Evolutionary conservation across 2,797 vertebrate genomes (phyloP), one percentile per base, ranked within the genome.

Genomic region (Crocidura indochinensis): DNA sequence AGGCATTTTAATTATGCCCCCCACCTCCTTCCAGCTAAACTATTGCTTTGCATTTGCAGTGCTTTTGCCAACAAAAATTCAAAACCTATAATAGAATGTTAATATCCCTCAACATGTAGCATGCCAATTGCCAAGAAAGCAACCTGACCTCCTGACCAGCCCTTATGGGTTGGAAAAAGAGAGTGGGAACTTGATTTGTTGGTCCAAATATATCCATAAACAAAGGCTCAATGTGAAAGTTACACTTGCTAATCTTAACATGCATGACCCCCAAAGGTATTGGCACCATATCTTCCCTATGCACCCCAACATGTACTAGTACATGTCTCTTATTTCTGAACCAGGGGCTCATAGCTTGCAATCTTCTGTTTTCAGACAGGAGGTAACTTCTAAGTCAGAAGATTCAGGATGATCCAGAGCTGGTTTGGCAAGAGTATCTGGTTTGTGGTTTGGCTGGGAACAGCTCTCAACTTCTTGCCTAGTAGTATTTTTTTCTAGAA

Each of bases 1-100:
- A 92, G 64, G n/a, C 56, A 94, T 94, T 96, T 97, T 98, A 97
- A 98, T 98, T 96, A 96, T 24, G 73, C 95, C 96, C 95, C 91
- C 84, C 96, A 96, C 96, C 91, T 97, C 96, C 91, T 97, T 96
- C 92, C 86, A 94, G 96, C 53, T 0, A 78, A 75, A 90, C 92
- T 51, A 14, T 95, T 91, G 11, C 0, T 82, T 94, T 86, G 88
- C 3, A 0, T 95, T 96, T 94, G 38, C 4, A 0, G 38, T 88
- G 84, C 47, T 91, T 91, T 92, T 92, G 91, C 95, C 84, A 97
- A 94, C 65, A 77, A 94, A 90, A 95, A 80, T 87, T 94, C 53
- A 88, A 92, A 96, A 91, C 75, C 92, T 93, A 78, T 86, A 86
- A 92, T 77, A 46, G 20, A 82, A 85, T 68, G 75, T 95, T 96